Base-by-base conservation (phyloP, 2,888 invertebrate species). In the Ochropleura leucogaster region DNA sequence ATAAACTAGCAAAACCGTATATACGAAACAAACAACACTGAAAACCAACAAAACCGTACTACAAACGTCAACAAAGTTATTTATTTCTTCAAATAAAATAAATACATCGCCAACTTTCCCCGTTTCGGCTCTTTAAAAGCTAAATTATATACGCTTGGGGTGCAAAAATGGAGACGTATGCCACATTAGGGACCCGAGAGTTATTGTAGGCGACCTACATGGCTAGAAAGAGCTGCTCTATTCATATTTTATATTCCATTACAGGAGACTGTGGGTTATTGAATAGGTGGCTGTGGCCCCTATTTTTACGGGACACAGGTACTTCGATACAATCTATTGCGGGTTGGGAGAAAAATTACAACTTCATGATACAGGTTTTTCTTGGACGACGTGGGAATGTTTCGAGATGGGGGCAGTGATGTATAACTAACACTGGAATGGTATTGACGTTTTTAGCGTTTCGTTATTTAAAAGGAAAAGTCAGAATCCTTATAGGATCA, bases 121-220 rank as follows among this genome's bases (percentile, higher is more conserved):
- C 92, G 93, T 93, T 93, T 91, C 91, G 93, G 93, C 91, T 93
- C 93, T 95, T 95, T 94, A 94, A 92, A 91, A 92, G 93, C 92
- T 93, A 94, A 96, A 96, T 95, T 95, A 96, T 96, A 94, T 93
- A 92, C 95, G 91, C 94, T 86, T 79, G 90, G 95, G 94, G 94
- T 91, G 90, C 89, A 92, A 92, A 94, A 95, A 96, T 96, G 93
- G 95, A 95, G 95, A 96, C 94, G 93, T 93, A 96, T 93, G 89
- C 92, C 88, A 92, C 96, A 92, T 91, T 90, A 83, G 96, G 95
- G 96, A 95, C 91, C 78, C 68, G 82, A 84, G 92, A 94, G 94
- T 93, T 94, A 94, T 94, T 90, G 93, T 92, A 85, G 90, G 84
- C 92, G 81, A 83, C 83, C 83, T 92, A 90, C 91, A 93, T 91